Evolutionary conservation across 2,797 vertebrate species (phyloP).

Genomic region (Spinus olivaceus): DNA sequence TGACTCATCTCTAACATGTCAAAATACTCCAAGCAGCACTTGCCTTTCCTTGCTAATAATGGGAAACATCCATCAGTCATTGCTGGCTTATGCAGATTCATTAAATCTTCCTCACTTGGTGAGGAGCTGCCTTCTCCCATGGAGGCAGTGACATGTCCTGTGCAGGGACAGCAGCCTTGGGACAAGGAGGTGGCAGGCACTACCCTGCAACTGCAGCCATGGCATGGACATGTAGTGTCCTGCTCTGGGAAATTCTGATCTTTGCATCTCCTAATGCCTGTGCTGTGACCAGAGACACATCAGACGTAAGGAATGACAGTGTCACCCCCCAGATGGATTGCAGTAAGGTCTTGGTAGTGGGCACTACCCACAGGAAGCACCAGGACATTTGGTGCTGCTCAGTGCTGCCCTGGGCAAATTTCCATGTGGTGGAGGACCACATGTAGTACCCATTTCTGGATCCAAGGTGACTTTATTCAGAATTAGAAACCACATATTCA

Average conservation of each 20-base stretch:
- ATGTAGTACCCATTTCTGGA: not conserved
- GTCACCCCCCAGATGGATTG: not conserved
- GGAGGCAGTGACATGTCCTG: fast-evolving
- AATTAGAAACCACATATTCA: not conserved
- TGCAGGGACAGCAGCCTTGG: not conserved
- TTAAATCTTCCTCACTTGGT: not conserved
- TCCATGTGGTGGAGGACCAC: not conserved
- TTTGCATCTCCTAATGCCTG: not conserved
- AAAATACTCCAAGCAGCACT: not conserved
- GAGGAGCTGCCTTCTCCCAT: not conserved
- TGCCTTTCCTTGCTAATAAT: not conserved
- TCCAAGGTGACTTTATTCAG: not conserved
- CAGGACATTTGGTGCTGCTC: not conserved
- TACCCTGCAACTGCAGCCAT: fast-evolving
- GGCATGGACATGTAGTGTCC: not conserved
- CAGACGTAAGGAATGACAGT: not conserved
- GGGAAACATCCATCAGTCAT: not conserved
- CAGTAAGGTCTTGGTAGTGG: not conserved
- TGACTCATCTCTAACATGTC: not conserved
- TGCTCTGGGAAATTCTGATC: not conserved
- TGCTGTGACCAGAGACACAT: fast-evolving
- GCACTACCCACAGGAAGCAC: not conserved
- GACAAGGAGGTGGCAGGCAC: not conserved
- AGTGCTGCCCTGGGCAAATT: not conserved
- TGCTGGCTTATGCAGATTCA: not conserved